These are phyloP conservation scores for Epinephelus malabaricus DNA, from an alignment of 2,797 vertebrate genomes.

Conservation along the genomic window DNA sequence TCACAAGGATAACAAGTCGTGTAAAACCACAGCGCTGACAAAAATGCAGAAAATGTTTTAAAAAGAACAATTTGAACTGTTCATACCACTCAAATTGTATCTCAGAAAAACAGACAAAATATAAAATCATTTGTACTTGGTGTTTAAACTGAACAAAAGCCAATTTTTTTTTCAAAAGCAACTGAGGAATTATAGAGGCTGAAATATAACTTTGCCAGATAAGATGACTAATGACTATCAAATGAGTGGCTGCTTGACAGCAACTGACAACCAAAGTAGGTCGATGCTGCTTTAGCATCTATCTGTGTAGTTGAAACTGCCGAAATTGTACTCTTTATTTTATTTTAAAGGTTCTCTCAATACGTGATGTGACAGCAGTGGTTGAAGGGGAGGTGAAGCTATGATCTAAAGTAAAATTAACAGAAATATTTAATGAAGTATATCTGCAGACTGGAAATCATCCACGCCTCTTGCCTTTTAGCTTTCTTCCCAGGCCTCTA, in stretches of 20 bases:
- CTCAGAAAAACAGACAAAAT: constrained; percentile 1
- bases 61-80: background rate
- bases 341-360: background rate
- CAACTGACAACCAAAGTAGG: constrained; percentile 29
- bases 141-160: constrained; percentile 20
- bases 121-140: background rate
- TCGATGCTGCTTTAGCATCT: background rate
- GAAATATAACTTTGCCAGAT: constrained; percentile 30
- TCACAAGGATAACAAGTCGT: background rate
- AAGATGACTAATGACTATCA: constrained; percentile 16
- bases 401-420: constrained; percentile 11
- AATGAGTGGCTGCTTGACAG: constrained; percentile 24
- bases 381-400: background rate
- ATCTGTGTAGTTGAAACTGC: background rate
- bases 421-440: constrained; percentile 9
- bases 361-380: background rate
- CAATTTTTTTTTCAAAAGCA: constrained; percentile 27
- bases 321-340: constrained; percentile 4
- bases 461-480: constrained; percentile 18
- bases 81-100: background rate
- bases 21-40: background rate
- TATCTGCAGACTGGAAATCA: constrained; percentile 9
- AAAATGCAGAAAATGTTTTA: background rate
- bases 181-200: background rate
- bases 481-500: constrained; percentile 26